Evolutionary conservation across 2,113 vertebrate species (phyloP), one percentile per base, ranked within the genome.

Genomic region (Aphelocoma coerulescens): DNA sequence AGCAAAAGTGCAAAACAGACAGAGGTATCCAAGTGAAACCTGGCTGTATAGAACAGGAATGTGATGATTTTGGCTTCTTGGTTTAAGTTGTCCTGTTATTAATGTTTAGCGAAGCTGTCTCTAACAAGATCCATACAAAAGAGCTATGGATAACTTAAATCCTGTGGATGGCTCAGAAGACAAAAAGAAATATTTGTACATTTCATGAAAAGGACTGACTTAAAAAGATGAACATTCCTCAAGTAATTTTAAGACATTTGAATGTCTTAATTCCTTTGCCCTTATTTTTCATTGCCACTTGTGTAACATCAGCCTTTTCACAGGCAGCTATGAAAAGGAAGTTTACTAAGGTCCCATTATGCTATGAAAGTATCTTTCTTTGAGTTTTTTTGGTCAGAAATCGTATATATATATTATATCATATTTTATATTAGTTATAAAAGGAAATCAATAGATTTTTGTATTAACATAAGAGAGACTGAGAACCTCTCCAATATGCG

Each of bases 81-180:
- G 35, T 68, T 69, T 80, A 52, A 61, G 16, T 67, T 63, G 19
- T 28, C 16, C 24, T 9, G 11, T 77, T 71, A 55, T 37, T 61
- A 71, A 22, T 7, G 19, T 41, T 55, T 19, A 63, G 33, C 0
- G 1, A 80, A 69, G 7, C 9, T 2, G 0, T 54, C 16, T 85
- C 11, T 72, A 44, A 23, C 6, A 67, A 51, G 19, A 69, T 41
- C 19, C 3, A 4, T 39, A 20, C 6, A n/a, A 73, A 88, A n/a
- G 13, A 79, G 9, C 6, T 19, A n/a, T 10, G 11, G 35, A 43
- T 39, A 68, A 52, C 67, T 67, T 82, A 23, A 30, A 90, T 15
- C 16, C 58, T 75, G 44, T 7, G 11, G 30, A 61, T 79, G 12
- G 67, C 26, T 84, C 22, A 66, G 51, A 86, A 86, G 7, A 58